Base-by-base conservation (phyloP, 2,797 vertebrate genomes). In the Acrossocheilus wenchowensis region DNA sequence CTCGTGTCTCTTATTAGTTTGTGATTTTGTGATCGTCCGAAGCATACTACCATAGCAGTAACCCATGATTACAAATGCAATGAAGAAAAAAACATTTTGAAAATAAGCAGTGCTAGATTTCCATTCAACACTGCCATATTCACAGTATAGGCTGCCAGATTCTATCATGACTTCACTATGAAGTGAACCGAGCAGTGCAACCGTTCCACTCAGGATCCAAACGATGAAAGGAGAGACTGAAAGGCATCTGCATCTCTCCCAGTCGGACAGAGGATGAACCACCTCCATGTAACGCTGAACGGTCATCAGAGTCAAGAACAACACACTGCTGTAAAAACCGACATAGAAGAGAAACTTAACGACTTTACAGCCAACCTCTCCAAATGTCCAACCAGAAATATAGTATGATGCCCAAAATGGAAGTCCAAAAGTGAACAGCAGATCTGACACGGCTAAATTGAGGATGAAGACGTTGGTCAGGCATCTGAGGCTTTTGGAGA, bases 401-500 rank as follows among this genome's bases (percentile, higher is more conserved):
- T 96, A 93, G 11, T 94, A 95, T 43, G 92, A 87, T 0, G 94
- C 93, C 97, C 96, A 97, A 91, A 98, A 96, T 0, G 97, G 98
- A 62, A 99, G 89, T 54, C 96, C 94, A 45, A 91, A 87, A 30
- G 97, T 96, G 93, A 99, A 98, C 36, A 96, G 39, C 52, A 98
- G 92, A 89, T 98, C 97, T 0, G 97, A 97, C 71, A 97, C 23
- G 43, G 96, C 97, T 88, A 99, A 93, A 87, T 99, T 98, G 78
- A 98, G 92, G 89, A 99, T 97, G 91, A 97, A 97, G 89, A 96
- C 72, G 23, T 98, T 98, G 48, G 97, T 98, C 87, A 97, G 91
- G 57, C 95, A 97, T 86, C 92, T 95, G 12, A 98, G 91, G 50
- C 93, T 97, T 93, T 98, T 96, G 0, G 96, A 97, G 66, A 95